Evolutionary conservation across 2,888 invertebrate species (phyloP).

Genomic region (Erynnis tages): DNA sequence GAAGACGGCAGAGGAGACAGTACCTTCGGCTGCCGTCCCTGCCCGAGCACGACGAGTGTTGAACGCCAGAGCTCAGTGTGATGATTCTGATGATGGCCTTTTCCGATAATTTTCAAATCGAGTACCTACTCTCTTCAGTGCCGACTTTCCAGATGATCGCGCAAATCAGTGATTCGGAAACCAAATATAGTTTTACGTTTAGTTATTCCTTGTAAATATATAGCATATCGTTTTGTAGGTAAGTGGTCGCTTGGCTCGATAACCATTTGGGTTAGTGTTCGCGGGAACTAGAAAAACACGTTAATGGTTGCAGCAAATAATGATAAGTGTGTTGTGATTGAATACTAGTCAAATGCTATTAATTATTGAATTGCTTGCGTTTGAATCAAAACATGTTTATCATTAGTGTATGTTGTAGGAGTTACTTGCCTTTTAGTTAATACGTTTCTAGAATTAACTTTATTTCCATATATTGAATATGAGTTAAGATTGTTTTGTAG

Average conservation of each 20-base stretch:
- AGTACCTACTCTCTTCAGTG: conserved; percentile 3
- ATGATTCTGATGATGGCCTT: no score
- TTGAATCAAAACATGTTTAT: conserved; percentile 24
- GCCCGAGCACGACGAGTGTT: conserved; percentile 68
- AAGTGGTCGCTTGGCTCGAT: conserved; percentile 13
- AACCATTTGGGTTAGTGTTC: conserved; percentile 19
- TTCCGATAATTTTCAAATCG: no score
- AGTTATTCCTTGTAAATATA: conserved; percentile 11
- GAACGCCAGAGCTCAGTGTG: no score
- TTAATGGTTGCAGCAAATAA: conserved; percentile 14
- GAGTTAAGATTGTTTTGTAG: no score
- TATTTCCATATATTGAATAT: not conserved
- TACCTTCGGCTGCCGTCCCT: conserved; percentile 56
- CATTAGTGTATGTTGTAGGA: conserved; percentile 4
- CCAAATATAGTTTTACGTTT: conserved; percentile 20
- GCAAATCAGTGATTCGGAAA: conserved; percentile 17
- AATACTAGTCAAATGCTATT: conserved; percentile 24
- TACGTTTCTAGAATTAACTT: not conserved
- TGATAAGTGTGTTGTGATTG: conserved; percentile 28
- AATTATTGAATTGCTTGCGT: conserved; percentile 5
- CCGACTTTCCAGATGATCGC: conserved; percentile 7
- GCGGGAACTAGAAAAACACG: conserved; percentile 15
- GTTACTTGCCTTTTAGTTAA: conserved; percentile 9
- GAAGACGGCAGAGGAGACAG: conserved; percentile 58
- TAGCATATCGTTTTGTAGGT: conserved; percentile 5